Evolutionary conservation across 2,113 vertebrate species (phyloP).

Genomic region (Ammodramus savannarum): DNA sequence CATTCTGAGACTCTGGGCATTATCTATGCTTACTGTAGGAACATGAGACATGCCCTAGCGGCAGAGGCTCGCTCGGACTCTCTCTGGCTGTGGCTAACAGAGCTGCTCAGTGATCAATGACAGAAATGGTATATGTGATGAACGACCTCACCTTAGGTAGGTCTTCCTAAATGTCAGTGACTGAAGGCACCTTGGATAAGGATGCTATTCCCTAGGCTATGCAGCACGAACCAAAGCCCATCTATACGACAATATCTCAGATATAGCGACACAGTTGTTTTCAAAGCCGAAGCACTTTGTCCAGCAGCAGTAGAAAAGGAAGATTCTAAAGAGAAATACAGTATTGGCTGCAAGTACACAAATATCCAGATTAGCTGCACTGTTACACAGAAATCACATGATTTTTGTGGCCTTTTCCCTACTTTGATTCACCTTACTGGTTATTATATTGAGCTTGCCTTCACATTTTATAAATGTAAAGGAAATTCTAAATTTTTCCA

Average conservation of each 20-base stretch:
- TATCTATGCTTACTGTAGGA: background rate
- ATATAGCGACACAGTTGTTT: background rate
- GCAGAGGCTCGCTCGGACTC: background rate
- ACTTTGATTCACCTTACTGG: conserved; percentile 32
- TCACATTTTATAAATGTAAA: conserved; percentile 22
- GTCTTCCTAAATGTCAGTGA: background rate
- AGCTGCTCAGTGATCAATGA: background rate
- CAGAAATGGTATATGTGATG: background rate
- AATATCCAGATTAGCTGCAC: background rate
- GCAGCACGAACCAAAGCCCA: background rate
- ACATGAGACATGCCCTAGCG: background rate
- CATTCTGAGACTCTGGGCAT: background rate
- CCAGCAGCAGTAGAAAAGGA: background rate
- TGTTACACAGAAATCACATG: background rate
- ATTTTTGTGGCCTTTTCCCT: background rate
- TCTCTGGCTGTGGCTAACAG: background rate
- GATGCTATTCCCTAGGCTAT: background rate
- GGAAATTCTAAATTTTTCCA: conserved; percentile 12
- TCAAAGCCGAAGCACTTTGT: background rate
- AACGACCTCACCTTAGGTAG: background rate
- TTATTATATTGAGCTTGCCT: background rate
- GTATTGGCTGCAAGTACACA: background rate
- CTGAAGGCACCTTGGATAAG: background rate
- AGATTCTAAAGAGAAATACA: background rate
- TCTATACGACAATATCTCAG: background rate